Percentiles rank a stretch among this genome's conserved stretches.
Evolutionary conservation across 2,113 vertebrate genomes (phyloP).

Genomic region (Baryphthengus martii): DNA sequence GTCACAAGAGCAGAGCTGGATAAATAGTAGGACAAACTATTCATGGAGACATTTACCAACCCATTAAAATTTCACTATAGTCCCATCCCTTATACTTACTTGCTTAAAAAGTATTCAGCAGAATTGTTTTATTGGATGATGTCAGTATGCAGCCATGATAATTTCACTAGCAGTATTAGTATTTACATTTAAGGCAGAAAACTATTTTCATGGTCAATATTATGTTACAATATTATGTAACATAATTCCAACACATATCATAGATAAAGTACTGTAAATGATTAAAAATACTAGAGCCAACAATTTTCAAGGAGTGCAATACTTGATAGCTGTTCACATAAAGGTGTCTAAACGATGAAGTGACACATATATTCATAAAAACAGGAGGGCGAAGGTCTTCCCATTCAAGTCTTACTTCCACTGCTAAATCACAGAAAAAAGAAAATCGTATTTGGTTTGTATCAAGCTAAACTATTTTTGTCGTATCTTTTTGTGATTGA

Average conservation of each 20-base stretch:
- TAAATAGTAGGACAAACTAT: neutral
- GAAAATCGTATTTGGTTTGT: neutral
- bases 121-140: neutral
- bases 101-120: neutral
- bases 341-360: neutral
- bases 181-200: neutral
- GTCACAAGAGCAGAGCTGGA: neutral
- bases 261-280: neutral
- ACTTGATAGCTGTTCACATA: neutral
- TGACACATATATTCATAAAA: neutral
- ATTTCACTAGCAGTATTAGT: neutral
- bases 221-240: neutral
- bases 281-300: neutral
- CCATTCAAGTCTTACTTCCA: neutral
- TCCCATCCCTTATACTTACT: neutral
- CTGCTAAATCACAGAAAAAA: neutral
- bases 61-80: neutral
- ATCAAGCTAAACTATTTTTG: neutral
- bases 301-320: neutral
- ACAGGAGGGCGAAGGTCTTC: neutral
- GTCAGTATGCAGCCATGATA: neutral
- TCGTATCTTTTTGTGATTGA: neutral
- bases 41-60: neutral
- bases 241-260: neutral
- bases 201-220: neutral